Evolutionary conservation across 2,888 invertebrate genomes (phyloP).

Genomic region (Cylindroiulus punctatus): DNA sequence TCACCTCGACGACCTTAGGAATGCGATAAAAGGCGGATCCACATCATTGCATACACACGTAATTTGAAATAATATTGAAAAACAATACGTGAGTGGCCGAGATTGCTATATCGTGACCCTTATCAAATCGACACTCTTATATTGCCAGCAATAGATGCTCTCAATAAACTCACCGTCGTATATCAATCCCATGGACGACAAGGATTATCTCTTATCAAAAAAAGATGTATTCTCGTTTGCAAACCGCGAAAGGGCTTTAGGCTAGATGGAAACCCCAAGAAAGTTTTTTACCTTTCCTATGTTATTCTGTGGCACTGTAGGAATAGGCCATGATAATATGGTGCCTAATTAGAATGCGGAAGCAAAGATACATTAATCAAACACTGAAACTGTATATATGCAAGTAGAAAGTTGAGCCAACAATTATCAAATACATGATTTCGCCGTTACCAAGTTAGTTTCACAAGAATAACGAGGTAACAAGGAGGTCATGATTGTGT

Average conservation of each 20-base stretch:
- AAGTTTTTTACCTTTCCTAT: background rate
- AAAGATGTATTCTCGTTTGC: background rate
- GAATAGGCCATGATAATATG: background rate
- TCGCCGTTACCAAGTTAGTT: no score
- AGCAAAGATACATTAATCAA: background rate
- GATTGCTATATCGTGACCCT: background rate
- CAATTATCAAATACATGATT: no score
- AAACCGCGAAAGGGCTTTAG: background rate
- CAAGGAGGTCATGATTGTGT: no score
- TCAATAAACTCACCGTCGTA: background rate
- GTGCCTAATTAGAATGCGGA: slow-evolving; percentile 39
- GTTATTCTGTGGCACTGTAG: background rate
- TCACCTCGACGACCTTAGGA: slow-evolving; percentile 20
- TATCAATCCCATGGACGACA: background rate
- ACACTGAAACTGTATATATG: background rate
- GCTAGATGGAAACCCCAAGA: background rate
- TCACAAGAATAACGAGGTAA: no score
- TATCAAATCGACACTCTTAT: background rate
- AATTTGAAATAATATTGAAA: background rate
- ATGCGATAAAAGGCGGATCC: slow-evolving; percentile 36
- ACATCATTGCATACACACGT: slow-evolving; percentile 10
- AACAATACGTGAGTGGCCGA: slow-evolving; percentile 8
- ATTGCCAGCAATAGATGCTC: background rate
- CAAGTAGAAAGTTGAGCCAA: background rate
- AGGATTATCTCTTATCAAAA: background rate